Base-by-base conservation (phyloP, 2,888 invertebrate genomes). In the Leptopilina myrica region DNA sequence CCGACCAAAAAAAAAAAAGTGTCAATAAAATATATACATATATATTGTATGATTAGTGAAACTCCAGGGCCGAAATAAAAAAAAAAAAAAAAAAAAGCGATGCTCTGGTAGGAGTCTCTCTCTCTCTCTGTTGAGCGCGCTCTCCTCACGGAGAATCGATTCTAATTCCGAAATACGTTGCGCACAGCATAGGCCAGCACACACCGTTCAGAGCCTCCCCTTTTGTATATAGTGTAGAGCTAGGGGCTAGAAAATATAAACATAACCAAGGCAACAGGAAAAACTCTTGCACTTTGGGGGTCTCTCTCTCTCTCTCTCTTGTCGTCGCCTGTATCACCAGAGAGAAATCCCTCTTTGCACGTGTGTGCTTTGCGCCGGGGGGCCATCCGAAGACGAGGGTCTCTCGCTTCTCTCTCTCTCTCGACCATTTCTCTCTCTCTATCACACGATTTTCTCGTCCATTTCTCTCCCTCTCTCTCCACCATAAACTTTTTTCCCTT, bases 151-250 rank as follows among this genome's bases (percentile, higher is more conserved):
- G 49, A 49, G 56, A 73, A 73, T 73, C 69, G 69, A 73, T 73
- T 73, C 69, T 73, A 73, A 73, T 73, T 73, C 49, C 69, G 69
- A 73, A 73, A 73, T 73, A 56, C 69, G 69, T 73, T 73, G 69
- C 69, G 69, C 69, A 49, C 49, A 73, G 69, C 49, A 53, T 56
- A 56, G 69, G 49, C 53, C 43, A 49, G 49, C 11, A 49, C 49
- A 49, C 49, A 49, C 49, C 49, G 49, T 49, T 9, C 11, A 56
- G 69, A 69, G 53, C 33, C 69, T 69, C 69, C 69, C 69, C 69
- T 69, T 53, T 49, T 49, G 49, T 49, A 11, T 49, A 49, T 11
- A 49, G 49, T 49, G 11, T 9, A 49, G 43, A 15, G 49, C 53
- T 53, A 14, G 69, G 53, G 14, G 26, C 69, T 33, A 73, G 69